phyloP scores from a whole-genome alignment of 1,140 invertebrate species.

The Latrodectus geometricus region DNA sequence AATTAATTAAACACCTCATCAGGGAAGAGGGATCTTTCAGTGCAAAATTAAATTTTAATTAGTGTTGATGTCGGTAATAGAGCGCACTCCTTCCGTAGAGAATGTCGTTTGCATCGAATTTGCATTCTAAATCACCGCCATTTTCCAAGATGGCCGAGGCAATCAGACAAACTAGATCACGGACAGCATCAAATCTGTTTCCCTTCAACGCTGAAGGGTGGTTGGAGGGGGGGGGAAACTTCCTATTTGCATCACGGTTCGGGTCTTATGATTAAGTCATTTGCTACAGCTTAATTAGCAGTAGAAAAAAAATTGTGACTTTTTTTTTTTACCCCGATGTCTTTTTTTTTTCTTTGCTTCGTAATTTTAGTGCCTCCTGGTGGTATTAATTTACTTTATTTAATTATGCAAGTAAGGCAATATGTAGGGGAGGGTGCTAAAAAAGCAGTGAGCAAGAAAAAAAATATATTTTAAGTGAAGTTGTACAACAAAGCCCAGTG shows the following conservation, averaged over 20 bases:
- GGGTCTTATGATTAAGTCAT: slow-evolving; percentile 28
- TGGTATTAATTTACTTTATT: slow-evolving; percentile 28
- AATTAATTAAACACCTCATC: slow-evolving; percentile 50
- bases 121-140: slow-evolving; percentile 49
- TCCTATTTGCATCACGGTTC: background rate
- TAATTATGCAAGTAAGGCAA: slow-evolving; percentile 29
- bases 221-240: background rate
- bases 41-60: slow-evolving; percentile 59
- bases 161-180: background rate
- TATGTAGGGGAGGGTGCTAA: background rate
- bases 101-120: slow-evolving; percentile 53
- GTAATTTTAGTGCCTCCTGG: slow-evolving; percentile 7
- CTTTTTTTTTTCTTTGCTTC: background rate
- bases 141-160: slow-evolving; percentile 31
- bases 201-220: background rate
- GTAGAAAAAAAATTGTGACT: background rate
- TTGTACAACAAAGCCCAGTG: background rate
- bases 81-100: slow-evolving; percentile 9
- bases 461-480: slow-evolving; percentile 20
- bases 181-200: background rate
- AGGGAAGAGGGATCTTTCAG: slow-evolving; percentile 27
- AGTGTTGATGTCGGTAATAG: slow-evolving; percentile 56
- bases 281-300: slow-evolving; percentile 35
- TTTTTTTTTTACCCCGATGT: background rate
- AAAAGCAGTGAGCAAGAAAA: background rate